phyloP scores from a whole-genome alignment of 2,797 vertebrate species.

The Champsocephalus gunnari region DNA sequence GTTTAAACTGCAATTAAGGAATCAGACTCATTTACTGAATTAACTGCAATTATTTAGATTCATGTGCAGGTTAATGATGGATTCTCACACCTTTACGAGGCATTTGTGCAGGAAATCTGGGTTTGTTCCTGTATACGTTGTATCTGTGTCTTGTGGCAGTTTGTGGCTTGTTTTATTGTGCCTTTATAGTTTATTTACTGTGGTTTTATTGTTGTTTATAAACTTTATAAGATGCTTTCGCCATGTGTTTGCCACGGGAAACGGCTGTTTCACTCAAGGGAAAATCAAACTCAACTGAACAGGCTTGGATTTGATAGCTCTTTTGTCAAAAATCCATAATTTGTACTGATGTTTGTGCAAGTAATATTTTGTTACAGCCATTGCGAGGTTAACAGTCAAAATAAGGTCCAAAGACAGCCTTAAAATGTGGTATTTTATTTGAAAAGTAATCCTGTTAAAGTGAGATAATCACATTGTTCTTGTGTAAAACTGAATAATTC shows the following conservation, averaged over 20 bases:
- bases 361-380: background rate
- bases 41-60: constrained; percentile 10
- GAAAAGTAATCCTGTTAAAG: background rate
- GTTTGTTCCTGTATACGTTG: no score
- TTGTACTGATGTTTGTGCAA: background rate
- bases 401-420: background rate
- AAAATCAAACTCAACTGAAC: background rate
- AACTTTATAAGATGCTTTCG: constrained; percentile 11
- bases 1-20: no score
- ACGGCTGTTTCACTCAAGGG: constrained; percentile 15
- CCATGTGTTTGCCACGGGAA: constrained; percentile 35
- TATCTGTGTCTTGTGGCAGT: constrained; percentile 8
- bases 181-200: constrained; percentile 35
- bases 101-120: constrained; percentile 1
- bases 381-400: background rate
- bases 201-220: constrained; percentile 37
- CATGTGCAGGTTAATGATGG: constrained; percentile 8
- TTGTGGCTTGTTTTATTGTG: constrained; percentile 30
- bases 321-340: background rate
- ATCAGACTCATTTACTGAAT: background rate
- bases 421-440: background rate
- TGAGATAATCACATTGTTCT: background rate
- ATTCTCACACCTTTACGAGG: constrained; percentile 6
- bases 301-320: constrained; percentile 13
- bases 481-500: background rate